These are phyloP conservation scores for Entomobrya multifasciata DNA, from an alignment of 2,888 invertebrate genomes.

Conservation along the genomic window DNA sequence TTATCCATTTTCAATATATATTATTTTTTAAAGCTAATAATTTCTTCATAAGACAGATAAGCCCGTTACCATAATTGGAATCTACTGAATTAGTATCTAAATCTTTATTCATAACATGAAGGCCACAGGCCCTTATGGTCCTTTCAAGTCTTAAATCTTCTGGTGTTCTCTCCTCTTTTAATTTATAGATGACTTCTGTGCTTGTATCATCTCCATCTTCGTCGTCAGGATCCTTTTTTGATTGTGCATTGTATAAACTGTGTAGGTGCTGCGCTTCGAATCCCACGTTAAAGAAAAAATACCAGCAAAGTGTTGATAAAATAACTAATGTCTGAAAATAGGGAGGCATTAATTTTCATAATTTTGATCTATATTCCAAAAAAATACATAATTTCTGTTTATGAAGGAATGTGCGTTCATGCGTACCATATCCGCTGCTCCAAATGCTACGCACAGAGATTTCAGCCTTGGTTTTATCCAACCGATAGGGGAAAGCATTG, in stretches of 20 bases:
- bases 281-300: constrained; percentile 47
- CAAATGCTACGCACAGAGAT: constrained; percentile 52
- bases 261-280: constrained; percentile 17
- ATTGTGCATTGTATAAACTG: neutral
- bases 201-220: too few relatives aligned
- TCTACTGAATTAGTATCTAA: neutral
- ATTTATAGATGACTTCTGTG: neutral
- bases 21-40: too few relatives aligned
- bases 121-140: constrained; percentile 52
- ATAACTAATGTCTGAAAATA: constrained; percentile 47
- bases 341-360: neutral
- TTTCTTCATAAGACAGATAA: too few relatives aligned
- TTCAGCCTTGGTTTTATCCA: constrained; percentile 57
- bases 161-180: constrained; percentile 8
- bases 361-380: too few relatives aligned
- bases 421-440: constrained; percentile 52
- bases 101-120: neutral
- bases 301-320: constrained; percentile 39
- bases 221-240: neutral
- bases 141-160: constrained; percentile 41
- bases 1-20: too few relatives aligned
- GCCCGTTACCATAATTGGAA: constrained; percentile 35
- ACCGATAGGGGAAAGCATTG: constrained; percentile 52
- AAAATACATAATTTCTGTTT: too few relatives aligned
- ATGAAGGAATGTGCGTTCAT: too few relatives aligned